Evolutionary conservation across 2,113 vertebrate species (phyloP), one percentile per base, ranked within the genome.

Genomic region (Sakesphorus luctuosus): DNA sequence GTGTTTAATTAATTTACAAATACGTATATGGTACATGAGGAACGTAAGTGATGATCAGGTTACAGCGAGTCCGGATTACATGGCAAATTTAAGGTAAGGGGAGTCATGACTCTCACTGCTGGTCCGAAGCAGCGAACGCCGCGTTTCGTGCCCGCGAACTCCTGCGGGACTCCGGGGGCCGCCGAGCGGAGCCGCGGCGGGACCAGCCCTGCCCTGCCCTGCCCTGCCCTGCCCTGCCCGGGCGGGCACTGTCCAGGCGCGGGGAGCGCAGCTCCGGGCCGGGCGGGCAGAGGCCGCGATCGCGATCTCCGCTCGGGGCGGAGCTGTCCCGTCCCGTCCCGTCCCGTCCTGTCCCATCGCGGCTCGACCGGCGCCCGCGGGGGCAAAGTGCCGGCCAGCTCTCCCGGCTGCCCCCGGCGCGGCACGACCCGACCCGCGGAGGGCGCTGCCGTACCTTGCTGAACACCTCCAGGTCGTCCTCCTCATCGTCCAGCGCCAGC

Each of bases 61-160:
- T 25, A 43, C 33, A 38, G 35, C 9, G 25, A 38, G 53, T 4
- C 35, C 72, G 28, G 62, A 14, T 18, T 14, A 28, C 72, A 18
- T 3, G 13, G 40, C 26, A 33, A 25, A 23, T 9, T 26, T 9
- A 40, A 69, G 88, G 79, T 67, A 61, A 87, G 62, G 0, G 7
- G 31, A 26, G 62, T 7, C 13, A 13, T 0, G 55, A 8, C 18
- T 38, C 2, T 21, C 46, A 12, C n/a, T 9, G 35, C 63, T 23
- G 35, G 8, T 36, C 49, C 26, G 18, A 43, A 43, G 87, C 63
- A 36, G 29, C 47, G 33, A 66, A 16, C 7, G 18, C 7, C 11
- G 20, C 35, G 21, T 28, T 77, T 36, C 21, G 79, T 18, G 55
- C 56, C 31, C 29, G 40, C 28, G 35, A 23, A 56, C 35, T 21